Base-by-base conservation (phyloP, 2,797 vertebrate genomes). In the Ceyx erithaca region DNA sequence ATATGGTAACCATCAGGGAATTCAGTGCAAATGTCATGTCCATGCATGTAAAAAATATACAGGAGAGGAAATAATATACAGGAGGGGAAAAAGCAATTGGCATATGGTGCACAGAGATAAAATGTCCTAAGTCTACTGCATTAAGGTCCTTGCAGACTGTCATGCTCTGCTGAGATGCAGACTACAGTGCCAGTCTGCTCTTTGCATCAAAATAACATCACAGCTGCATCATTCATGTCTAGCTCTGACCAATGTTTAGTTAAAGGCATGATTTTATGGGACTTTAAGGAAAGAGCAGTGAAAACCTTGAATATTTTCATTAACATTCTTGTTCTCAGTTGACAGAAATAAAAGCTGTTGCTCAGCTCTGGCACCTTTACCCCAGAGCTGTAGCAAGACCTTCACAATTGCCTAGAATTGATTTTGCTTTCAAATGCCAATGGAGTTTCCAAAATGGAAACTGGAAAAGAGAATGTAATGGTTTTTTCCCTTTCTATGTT, bases 101-200 rank as follows among this genome's bases (percentile, higher is more conserved):
- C 66, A 12, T 85, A 14, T 79, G 87, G 89, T 52, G 16, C 55
- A 18, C 49, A 55, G 73, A 93, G 89, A 87, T 92, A 89, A 94
- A 89, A 64, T 28, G 25, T 69, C 68, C 40, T 35, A 28, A 37
- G 45, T 63, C 52, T 25, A 57, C 43, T 59, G 62, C 31, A 45
- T 57, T 83, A 85, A 80, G n/a, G 84, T 77, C 79, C 55, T 86
- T 85, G 76, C 66, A 82, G 88, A 62, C 54, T 3, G 1, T 58
- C 3, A 0, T n/a, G 80, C 66, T 70, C 43, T 79, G 80, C 70
- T 82, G 54, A 90, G 35, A 25, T 43, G 66, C 52, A 72, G 79
- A 28, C 31, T 45, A 5, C 62, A 41, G 33, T 10, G 10, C 9
- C 89, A 14, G n/a, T 21, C 46, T 59, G 48, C 16, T 80, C 37